Evolutionary conservation across 2,888 invertebrate genomes (phyloP).

Genomic region (Alloplasta piceator): DNA sequence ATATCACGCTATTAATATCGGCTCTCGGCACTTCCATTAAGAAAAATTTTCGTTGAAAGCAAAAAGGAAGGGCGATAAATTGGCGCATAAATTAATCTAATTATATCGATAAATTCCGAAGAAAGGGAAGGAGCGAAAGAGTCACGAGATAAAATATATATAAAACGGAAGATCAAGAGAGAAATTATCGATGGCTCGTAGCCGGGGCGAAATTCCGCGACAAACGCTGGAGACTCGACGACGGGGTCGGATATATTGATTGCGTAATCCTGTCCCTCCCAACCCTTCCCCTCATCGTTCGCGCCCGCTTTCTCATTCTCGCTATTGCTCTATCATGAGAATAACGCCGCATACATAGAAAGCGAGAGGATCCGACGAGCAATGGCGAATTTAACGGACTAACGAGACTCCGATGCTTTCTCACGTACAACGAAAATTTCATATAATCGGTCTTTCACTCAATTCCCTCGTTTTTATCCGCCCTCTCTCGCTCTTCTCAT

Average conservation of each 20-base stretch:
- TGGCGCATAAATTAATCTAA: constrained; percentile 41
- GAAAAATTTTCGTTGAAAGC: neutral
- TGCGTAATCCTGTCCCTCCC: constrained; percentile 51
- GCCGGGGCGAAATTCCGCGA: constrained; percentile 41
- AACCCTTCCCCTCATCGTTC: neutral
- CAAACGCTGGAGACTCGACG: constrained; percentile 22
- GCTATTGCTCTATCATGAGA: constrained; percentile 21
- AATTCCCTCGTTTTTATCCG: neutral
- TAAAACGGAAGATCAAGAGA: constrained; percentile 1
- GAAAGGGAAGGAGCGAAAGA: constrained; percentile 19
- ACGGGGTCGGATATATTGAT: constrained; percentile 58
- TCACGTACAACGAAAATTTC: constrained; percentile 48
- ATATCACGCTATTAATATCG: neutral
- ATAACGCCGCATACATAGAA: neutral
- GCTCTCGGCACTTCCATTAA: neutral
- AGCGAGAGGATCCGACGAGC: constrained; percentile 28
- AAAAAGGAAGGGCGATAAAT: constrained; percentile 12
- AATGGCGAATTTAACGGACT: constrained; percentile 30
- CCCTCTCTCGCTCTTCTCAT: neutral
- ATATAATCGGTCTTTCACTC: constrained; percentile 11
- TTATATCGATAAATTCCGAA: constrained; percentile 37
- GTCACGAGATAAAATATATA: constrained; percentile 14
- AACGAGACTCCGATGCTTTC: constrained; percentile 54
- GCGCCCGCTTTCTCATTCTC: neutral
- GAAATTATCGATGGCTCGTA: constrained; percentile 39